Evolutionary conservation across 2,888 invertebrate species (phyloP), one percentile per base, ranked within the genome.

Genomic region (Pegoplata infirma): DNA sequence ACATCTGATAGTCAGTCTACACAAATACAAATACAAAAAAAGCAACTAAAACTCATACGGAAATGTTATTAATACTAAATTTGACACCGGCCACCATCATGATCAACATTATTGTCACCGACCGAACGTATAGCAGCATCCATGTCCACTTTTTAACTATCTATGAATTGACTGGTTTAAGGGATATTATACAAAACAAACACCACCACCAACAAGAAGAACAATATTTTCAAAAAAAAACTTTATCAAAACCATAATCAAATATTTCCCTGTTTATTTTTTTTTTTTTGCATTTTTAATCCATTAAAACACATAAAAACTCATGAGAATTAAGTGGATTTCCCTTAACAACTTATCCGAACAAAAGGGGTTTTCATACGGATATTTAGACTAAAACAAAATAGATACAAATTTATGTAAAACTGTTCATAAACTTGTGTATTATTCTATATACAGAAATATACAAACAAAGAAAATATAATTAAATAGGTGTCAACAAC

Each of bases 401-500:
- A 61, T 71, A 32, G 28, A 46, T 53, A 71, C 49, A 59, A 69
- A 67, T 75, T 56, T 69, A 64, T 76, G 63, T 64, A 51, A 44
- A 51, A 64, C 28, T 59, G 40, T 47, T 12, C 68, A 61, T 17
- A 49, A 32, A 40, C 56, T n/a, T n/a, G n/a, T n/a, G n/a, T n/a
- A n/a, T n/a, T n/a, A n/a, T 14, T 32, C 36, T 36, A 21, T 21
- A 28, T 7, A 17, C 25, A 14, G 16, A 44, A 49, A 17, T 28
- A 49, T n/a, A n/a, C n/a, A n/a, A n/a, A n/a, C n/a, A n/a, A n/a
- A n/a, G n/a, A n/a, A n/a, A n/a, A n/a, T n/a, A 46, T 68, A 77
- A 77, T 68, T 64, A 64, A 73, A 74, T 58, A 75, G 75, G 78
- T 78, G 78, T 75, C 80, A 82, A 81, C 74, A 76, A 74, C 67